Evolutionary conservation across 2,888 invertebrate species (phyloP), one percentile per base, ranked within the genome.

Genomic region (Dichetophora obliterata): DNA sequence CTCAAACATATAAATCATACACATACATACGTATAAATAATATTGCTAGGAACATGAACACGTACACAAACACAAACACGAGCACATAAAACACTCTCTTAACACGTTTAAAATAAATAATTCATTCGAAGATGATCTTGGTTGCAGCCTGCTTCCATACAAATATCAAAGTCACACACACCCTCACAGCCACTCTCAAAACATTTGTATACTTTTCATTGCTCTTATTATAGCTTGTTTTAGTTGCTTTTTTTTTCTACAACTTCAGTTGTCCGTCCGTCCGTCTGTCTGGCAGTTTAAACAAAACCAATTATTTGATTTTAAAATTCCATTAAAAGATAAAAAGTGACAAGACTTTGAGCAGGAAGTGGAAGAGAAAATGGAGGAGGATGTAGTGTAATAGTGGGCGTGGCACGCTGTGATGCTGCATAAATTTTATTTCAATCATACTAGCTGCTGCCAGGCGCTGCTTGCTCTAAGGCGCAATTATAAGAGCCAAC

Each of bases 301-400:
- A 66, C 83, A 83, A 81, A 82, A 81, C 81, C 83, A 85, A 86
- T 85, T 84, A 85, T 84, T 84, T 84, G 84, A 84, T 84, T 85
- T 84, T 82, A 81, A 84, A 85, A 84, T 82, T 83, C 84, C 83
- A 83, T 85, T 84, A 85, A 84, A 85, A 84, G 84, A 85, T 84
- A 84, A 84, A 84, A 82, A 79, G 81, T 75, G 79, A 75, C 76
- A 76, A 76, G 76, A 72, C 69, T 66, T 65, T 52, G 63, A 63
- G 34, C 34, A n/a, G 37, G 66, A 66, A 31, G 61, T 52, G 70
- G 69, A 34, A 43, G 61, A 75, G 8, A 5, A 3, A 22, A 16
- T 19, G 9, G 6, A 16, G 43, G 9, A 6, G 37, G 6, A 11
- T 16, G n/a, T n/a, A n/a, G 31, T 63, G n/a, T 11, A 27, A 8